Percentiles rank a stretch among this genome's conserved stretches.
Evolutionary conservation across 2,113 vertebrate genomes (phyloP).

Genomic region (Jaculus jaculus): DNA sequence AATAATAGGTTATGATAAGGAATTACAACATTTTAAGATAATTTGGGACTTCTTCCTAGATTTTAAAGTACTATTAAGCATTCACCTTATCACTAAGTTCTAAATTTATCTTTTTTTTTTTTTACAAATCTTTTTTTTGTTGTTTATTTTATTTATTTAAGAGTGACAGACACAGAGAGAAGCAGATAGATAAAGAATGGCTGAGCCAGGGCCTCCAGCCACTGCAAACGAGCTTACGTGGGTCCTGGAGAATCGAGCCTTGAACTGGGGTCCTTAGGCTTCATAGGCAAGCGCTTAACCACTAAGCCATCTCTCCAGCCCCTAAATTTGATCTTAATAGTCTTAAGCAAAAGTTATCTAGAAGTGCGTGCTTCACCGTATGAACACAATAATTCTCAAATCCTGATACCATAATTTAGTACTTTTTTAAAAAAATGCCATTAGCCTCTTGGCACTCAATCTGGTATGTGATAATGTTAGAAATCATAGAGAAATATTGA

Average conservation of each 20-base stretch:
- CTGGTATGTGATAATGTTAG: background rate
- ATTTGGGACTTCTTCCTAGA: background rate
- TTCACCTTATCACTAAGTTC: background rate
- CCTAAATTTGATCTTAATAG: slow-evolving; percentile 17
- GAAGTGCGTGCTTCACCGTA: background rate
- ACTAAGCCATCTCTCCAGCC: too few species aligned
- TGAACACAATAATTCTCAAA: background rate
- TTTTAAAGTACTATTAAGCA: slow-evolving; percentile 10
- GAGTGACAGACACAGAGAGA: too few species aligned
- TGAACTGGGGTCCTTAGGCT: too few species aligned
- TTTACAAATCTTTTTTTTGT: too few species aligned
- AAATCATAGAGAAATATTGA: background rate
- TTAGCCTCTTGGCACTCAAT: background rate
- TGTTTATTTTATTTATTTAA: too few species aligned
- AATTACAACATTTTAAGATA: slow-evolving; percentile 24
- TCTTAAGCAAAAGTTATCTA: slow-evolving; percentile 14
- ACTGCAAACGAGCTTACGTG: too few species aligned
- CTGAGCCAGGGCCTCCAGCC: too few species aligned
- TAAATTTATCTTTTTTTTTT: too few species aligned
- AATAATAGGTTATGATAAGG: slow-evolving; percentile 5
- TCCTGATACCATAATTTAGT: slow-evolving; percentile 25
- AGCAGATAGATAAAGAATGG: too few species aligned
- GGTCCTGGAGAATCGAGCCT: too few species aligned
- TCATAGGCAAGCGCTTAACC: too few species aligned
- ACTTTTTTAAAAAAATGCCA: slow-evolving; percentile 4